Evolutionary conservation across 2,888 invertebrate species (phyloP), one percentile per base, ranked within the genome.

Genomic region (Eupeodes luniger): DNA sequence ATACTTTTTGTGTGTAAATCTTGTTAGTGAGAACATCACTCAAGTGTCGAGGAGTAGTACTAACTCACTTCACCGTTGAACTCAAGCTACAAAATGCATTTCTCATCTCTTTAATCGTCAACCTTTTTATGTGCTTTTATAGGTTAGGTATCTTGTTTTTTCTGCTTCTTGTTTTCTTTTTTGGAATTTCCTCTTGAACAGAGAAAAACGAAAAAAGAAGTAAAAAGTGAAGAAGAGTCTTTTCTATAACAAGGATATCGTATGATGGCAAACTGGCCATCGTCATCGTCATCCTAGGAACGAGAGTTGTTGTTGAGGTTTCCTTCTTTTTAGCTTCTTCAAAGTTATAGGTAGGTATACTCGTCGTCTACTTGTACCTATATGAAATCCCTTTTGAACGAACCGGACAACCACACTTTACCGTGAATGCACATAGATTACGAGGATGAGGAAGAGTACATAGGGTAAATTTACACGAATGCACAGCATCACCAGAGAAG

Each of bases 21-120:
- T 81, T 81, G 87, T 87, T 84, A 87, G 84, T 72, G 84, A 87
- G 80, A 84, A 81, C 84, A 87, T 81, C 87, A 87, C 87, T 87
- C 87, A 81, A 87, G 76, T 80, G 84, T 66, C 72, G 77, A 61
- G 72, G 74, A 61, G 72, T 69, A 7, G 40, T 70, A 76, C 79
- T 81, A 84, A 88, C 85, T 88, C 81, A 81, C 84, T 85, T 85
- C 74, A 75, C 78, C 81, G 62, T 85, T 84, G 88, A 88, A 81
- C 77, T 78, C 77, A 67, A 88, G 81, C 81, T 81, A 78, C 84
- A 88, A 85, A 88, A 77, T 81, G 85, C 88, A 81, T 88, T 88
- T 88, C 75, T 88, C 85, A 88, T 88, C 81, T 81, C 88, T 77
- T 85, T 88, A 85, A 88, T 88, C 81, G 88, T 81, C 88, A 81